These are phyloP conservation scores for Montipora foliosa DNA, from an alignment of 64 coral and sea anemone species.

Conservation along the genomic window DNA sequence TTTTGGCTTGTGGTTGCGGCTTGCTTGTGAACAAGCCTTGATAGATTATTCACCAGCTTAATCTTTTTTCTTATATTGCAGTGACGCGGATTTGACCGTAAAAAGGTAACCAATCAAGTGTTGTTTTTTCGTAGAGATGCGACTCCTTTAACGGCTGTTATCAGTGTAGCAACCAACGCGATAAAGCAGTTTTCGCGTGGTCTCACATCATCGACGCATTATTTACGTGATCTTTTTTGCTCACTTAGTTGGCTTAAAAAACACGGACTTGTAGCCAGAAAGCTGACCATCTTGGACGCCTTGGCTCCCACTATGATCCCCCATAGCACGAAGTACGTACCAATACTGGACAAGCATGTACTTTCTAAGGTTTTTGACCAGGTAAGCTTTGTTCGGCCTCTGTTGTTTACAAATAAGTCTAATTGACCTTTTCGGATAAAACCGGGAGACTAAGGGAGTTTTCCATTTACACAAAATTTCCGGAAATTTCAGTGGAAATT, in stretches of 20 bases:
- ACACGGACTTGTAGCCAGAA: conserved; percentile 77
- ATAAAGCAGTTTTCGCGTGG: too few species aligned
- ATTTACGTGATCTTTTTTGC: background rate
- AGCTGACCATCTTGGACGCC: conserved; percentile 90
- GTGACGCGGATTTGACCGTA: conserved; percentile 71
- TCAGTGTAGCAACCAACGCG: too few species aligned
- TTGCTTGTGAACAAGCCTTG: background rate
- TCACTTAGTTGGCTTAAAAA: conserved; percentile 88
- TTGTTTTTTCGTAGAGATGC: background rate
- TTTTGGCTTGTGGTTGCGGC: background rate
- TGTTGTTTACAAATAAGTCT: too few species aligned
- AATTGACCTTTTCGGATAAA: too few species aligned
- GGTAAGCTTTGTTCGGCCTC: background rate
- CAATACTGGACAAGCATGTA: conserved; percentile 91
- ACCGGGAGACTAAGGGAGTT: too few species aligned
- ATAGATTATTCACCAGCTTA: background rate
- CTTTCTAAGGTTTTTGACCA: conserved; percentile 95
- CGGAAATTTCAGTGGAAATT: too few species aligned
- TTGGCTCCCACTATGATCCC: conserved; percentile 86
- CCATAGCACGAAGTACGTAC: conserved; percentile 92
- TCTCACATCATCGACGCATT: too few species aligned
- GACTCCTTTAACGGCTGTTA: background rate
- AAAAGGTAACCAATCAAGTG: conserved; percentile 59
- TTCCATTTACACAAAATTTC: too few species aligned
- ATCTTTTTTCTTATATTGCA: conserved; percentile 7